These are phyloP conservation scores for Enchytraeus crypticus DNA, from an alignment of 2,888 invertebrate genomes.

Conservation along the genomic window DNA sequence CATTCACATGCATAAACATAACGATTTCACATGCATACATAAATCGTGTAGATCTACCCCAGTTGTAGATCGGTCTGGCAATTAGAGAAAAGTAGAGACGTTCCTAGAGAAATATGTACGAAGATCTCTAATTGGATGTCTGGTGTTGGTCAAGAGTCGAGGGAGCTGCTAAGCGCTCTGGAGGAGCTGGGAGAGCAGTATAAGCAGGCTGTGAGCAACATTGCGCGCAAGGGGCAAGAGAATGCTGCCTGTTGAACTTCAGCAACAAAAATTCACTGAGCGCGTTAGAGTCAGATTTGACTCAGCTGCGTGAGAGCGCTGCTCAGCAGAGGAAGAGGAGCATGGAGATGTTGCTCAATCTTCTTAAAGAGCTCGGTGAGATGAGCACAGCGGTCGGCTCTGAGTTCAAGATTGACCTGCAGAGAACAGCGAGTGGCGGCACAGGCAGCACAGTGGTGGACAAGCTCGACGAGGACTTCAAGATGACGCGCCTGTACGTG, in stretches of 20 bases:
- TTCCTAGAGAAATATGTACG: too few species aligned
- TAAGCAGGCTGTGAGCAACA: constrained; percentile 96
- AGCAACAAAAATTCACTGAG: too few species aligned
- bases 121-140: too few species aligned
- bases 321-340: constrained; percentile 89
- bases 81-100: too few species aligned
- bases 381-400: constrained; percentile 92
- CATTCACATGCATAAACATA: too few species aligned
- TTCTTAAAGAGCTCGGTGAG: constrained; percentile 85
- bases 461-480: constrained; percentile 90
- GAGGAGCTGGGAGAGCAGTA: constrained; percentile 98
- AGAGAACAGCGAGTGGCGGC: too few species aligned
- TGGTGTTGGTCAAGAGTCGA: too few species aligned
- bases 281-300: constrained; percentile 79
- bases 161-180: constrained; percentile 63
- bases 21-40: too few species aligned
- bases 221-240: constrained; percentile 90
- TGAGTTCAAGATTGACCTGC: constrained; percentile 42
- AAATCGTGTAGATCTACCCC: too few species aligned
- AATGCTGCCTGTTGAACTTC: too few species aligned
- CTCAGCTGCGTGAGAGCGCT: constrained; percentile 81
- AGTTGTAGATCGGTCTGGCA: too few species aligned
- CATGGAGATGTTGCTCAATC: constrained; percentile 83
- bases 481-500: constrained; percentile 89
- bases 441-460: too few species aligned